A percentile compares a stretch with the other conserved stretches of the same genome.
These are phyloP conservation scores for Hetaerina titia DNA, from an alignment of 2,888 invertebrate species.

Conservation along the genomic window DNA sequence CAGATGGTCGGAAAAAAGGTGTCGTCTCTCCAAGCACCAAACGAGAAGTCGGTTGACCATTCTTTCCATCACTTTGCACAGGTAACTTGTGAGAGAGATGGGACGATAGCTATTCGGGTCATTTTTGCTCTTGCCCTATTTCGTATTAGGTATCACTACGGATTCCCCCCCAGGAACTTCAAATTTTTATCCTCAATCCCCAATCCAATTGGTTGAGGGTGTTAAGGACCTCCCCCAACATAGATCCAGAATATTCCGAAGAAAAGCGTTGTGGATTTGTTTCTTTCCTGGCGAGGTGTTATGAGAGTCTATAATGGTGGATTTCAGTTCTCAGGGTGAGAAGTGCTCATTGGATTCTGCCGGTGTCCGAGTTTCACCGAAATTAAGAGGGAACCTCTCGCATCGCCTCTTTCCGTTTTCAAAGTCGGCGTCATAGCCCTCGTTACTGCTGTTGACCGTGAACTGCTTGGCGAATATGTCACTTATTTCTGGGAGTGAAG, in stretches of 20 bases:
- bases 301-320: too few species aligned
- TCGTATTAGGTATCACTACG: not conserved
- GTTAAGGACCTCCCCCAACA: not conserved
- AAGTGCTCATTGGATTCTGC: too few species aligned
- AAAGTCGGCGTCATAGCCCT: too few species aligned
- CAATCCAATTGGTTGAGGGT: constrained; percentile 48
- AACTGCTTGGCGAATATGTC: too few species aligned
- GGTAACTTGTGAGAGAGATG: constrained; percentile 71
- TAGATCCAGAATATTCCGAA: not conserved
- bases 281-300: constrained; percentile 47
- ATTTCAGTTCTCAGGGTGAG: too few species aligned
- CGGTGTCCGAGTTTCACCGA: too few species aligned
- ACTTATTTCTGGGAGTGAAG: too few species aligned
- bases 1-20: not conserved
- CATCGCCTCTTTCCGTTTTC: too few species aligned
- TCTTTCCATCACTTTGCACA: constrained; percentile 63
- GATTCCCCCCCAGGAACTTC: not conserved
- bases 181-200: not conserved
- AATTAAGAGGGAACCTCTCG: too few species aligned
- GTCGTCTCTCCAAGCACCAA: not conserved
- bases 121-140: not conserved
- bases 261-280: not conserved
- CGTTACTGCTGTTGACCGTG: too few species aligned
- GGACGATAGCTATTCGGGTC: not conserved
- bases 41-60: constrained; percentile 10